Percentiles rank a stretch among this genome's conserved stretches.
Evolutionary conservation across 2,888 invertebrate species (phyloP).

Genomic region (Caenorhabditis sp.): DNA sequence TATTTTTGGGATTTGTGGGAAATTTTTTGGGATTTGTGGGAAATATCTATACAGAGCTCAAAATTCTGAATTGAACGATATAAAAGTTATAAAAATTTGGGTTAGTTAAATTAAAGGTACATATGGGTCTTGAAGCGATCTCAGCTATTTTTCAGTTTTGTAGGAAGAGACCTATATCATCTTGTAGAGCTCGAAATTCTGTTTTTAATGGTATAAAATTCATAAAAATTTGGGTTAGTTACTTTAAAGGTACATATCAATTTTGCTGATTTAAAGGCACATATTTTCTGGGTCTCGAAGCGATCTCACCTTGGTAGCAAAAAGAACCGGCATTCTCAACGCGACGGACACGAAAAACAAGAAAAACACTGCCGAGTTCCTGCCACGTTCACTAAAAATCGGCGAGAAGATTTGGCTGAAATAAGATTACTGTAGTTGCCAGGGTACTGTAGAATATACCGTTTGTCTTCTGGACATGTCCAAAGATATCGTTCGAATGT

Average conservation of each 20-base stretch:
- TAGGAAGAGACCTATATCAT: too few relatives aligned
- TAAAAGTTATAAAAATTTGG: too few relatives aligned
- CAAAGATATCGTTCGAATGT: conserved; percentile 59
- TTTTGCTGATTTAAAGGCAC: neutral
- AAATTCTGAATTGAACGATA: neutral
- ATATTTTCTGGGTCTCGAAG: neutral
- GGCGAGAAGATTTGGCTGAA: conserved; percentile 41
- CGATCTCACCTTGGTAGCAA: conserved; percentile 46
- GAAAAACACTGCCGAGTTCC: conserved; percentile 36
- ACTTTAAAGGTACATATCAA: too few relatives aligned
- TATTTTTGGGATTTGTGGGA: too few relatives aligned
- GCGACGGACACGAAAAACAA: conserved; percentile 29
- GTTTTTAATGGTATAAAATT: too few relatives aligned
- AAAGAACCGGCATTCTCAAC: conserved; percentile 45
- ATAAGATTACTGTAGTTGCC: too few relatives aligned
- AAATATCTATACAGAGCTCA: too few relatives aligned
- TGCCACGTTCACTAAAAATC: conserved; percentile 46
- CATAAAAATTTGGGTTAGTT: too few relatives aligned
- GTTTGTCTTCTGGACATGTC: conserved; percentile 50
- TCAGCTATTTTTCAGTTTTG: too few relatives aligned
- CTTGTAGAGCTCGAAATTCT: too few relatives aligned
- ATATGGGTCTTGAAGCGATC: neutral
- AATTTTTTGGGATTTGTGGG: too few relatives aligned
- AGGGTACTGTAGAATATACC: conserved; percentile 23
- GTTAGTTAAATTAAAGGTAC: neutral